Conservation (phyloP, 2,113 vertebrate species). For the Xiphophorus maculatus region DNA sequence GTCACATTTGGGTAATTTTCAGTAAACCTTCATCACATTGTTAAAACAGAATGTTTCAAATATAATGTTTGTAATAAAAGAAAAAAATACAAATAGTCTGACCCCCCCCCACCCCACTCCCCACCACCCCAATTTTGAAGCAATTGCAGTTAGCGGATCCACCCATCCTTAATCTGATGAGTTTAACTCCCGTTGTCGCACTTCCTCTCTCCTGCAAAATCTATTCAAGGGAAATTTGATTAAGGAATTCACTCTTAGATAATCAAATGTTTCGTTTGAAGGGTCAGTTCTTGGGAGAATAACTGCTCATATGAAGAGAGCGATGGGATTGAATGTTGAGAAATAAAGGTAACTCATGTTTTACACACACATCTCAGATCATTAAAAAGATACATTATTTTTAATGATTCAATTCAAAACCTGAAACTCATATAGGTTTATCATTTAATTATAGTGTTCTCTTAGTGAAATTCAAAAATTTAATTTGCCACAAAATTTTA, state of each 20-base stretch:
- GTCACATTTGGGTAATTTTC: constrained; percentile 51
- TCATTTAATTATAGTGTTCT: neutral
- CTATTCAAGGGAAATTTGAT: constrained; percentile 66
- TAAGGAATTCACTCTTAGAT: constrained; percentile 59
- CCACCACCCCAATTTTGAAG: constrained; percentile 22
- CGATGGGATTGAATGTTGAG: constrained; percentile 17
- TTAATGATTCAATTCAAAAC: neutral
- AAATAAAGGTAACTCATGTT: constrained; percentile 1
- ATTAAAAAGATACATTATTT: neutral
- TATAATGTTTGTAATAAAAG: constrained; percentile 14
- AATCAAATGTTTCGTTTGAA: constrained; percentile 63
- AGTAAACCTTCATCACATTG: constrained; percentile 44
- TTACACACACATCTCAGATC: neutral
- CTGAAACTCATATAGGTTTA: too few relatives aligned
- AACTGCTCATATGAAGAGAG: constrained; percentile 32
- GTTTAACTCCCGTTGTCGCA: constrained; percentile 57
- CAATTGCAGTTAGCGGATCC: constrained; percentile 60
- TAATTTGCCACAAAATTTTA: neutral
- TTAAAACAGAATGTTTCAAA: constrained; percentile 59
- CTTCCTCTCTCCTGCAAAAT: constrained; percentile 63
- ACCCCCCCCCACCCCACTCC: neutral
- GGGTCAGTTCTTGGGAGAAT: constrained; percentile 46
- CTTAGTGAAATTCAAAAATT: neutral
- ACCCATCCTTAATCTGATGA: constrained; percentile 71
- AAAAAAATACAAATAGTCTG: constrained; percentile 14